phyloP scores from a whole-genome alignment of 2,797 vertebrate species.

The Otus scops region DNA sequence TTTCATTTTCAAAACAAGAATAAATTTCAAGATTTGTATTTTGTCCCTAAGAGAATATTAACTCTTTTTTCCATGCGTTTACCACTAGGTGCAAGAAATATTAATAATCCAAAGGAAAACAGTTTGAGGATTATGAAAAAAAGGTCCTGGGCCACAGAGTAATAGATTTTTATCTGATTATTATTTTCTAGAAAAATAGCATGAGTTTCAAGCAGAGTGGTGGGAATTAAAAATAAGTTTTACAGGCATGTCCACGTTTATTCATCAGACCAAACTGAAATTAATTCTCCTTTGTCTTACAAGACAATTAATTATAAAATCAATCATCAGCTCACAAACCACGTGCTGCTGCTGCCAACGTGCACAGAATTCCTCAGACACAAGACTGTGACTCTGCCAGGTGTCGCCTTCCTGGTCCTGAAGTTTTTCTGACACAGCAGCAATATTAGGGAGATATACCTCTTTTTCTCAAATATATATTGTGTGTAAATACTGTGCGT shows the following conservation, averaged over 20 bases:
- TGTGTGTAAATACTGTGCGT: background rate
- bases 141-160: background rate
- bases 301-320: background rate
- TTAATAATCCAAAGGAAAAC: background rate
- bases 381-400: background rate
- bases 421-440: background rate
- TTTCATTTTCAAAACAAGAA: background rate
- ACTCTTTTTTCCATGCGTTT: background rate
- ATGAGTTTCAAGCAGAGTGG: background rate
- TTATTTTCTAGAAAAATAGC: background rate
- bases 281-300: background rate
- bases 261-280: background rate
- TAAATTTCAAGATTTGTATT: background rate
- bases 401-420: background rate
- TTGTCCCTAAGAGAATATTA: background rate
- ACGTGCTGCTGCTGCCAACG: background rate
- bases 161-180: background rate
- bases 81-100: background rate
- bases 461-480: background rate
- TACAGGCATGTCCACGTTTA: background rate
- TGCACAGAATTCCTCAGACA: background rate
- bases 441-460: background rate
- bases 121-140: background rate
- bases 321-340: background rate
- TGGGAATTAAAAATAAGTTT: background rate